Conservation (phyloP, 2,113 vertebrate genomes). For the Amblyornis subalaris region DNA sequence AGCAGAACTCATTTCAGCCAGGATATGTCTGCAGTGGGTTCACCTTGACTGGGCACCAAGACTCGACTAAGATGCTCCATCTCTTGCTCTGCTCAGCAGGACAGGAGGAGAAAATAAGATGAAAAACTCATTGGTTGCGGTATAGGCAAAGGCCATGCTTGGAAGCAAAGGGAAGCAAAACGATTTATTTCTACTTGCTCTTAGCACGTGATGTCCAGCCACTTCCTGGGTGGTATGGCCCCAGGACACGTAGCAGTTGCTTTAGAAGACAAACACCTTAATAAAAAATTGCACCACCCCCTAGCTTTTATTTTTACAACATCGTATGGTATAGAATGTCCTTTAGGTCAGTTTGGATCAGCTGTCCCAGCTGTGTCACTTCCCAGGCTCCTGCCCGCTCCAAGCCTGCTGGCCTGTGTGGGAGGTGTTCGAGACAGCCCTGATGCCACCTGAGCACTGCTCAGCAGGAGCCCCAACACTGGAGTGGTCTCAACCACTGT, state of each 20-base stretch:
- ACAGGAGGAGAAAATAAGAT: neutral
- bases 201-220: neutral
- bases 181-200: neutral
- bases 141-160: rapidly evolving
- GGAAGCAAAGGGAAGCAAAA: neutral
- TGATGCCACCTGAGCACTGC: neutral
- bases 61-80: neutral
- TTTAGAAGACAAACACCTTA: neutral
- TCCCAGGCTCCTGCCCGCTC: neutral
- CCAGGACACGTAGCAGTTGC: rapidly evolving
- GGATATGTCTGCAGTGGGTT: neutral
- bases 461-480: neutral
- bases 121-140: neutral
- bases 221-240: neutral
- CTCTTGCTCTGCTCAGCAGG: neutral
- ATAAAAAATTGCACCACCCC: neutral
- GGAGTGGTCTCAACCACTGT: rapidly evolving
- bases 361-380: neutral
- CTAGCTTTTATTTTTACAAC: neutral
- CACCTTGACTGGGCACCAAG: neutral
- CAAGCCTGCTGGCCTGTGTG: neutral
- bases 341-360: neutral
- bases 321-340: neutral
- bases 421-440: neutral
- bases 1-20: neutral